These are phyloP conservation scores for Neofelis nebulosa DNA, from an alignment of 2,113 vertebrate species.

Conservation along the genomic window DNA sequence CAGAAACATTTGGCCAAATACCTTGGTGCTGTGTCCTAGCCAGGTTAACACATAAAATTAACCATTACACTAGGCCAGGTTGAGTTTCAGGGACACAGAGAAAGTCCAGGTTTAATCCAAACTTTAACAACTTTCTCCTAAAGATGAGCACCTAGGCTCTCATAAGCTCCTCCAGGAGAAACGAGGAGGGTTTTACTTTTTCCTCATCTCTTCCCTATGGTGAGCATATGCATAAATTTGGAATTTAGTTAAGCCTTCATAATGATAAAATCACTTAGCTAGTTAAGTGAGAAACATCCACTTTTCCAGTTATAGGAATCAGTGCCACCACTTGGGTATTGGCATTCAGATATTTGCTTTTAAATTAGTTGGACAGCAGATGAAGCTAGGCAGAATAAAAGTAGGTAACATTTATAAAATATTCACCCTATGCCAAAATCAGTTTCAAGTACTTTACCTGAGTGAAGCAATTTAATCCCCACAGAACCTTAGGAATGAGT, in stretches of 20 bases:
- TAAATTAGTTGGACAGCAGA: neutral
- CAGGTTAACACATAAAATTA: neutral
- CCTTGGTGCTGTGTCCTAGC: neutral
- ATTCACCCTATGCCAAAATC: neutral
- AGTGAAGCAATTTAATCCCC: neutral
- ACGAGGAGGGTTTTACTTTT: neutral
- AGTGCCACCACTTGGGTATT: neutral
- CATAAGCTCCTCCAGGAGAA: neutral
- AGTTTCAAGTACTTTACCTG: neutral
- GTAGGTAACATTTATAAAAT: neutral
- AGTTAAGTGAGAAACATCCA: neutral
- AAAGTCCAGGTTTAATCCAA: neutral
- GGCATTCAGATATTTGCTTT: neutral
- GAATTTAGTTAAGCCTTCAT: neutral
- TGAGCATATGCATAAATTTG: neutral
- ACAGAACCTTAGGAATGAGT: neutral
- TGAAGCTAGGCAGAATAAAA: neutral
- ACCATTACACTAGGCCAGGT: neutral
- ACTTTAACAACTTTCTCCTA: neutral
- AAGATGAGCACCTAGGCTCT: neutral
- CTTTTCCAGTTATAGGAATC: neutral
- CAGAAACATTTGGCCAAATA: neutral
- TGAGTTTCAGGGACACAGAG: neutral
- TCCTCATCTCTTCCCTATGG: neutral
- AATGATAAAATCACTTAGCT: neutral